Evolutionary conservation across 2,888 invertebrate genomes (phyloP), one percentile per base, ranked within the genome.

Genomic region (Tenthredo scrophulariae): DNA sequence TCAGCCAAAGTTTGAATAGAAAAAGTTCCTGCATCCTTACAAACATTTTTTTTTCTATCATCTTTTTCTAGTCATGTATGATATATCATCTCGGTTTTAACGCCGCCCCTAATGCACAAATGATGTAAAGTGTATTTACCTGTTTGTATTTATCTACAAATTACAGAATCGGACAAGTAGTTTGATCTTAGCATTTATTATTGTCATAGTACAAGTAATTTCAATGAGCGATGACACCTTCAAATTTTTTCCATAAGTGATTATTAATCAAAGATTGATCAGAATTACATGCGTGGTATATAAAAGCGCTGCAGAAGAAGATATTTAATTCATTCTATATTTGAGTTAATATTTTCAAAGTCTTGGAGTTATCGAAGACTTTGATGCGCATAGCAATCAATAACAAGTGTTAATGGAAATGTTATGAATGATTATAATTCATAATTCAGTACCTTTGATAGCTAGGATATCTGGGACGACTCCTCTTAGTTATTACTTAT

Each of bases 21-120:
- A 87, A 90, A 87, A 72, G 37, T 87, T 89, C 89, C 91, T 90
- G 91, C 90, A 89, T 91, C 88, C 90, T 88, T 89, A 87, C 88
- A 86, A 87, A 85, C 70, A 86, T 62, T 22, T 54, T 54, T 15
- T 80, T 40, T 58, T 37, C 3, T 15, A 29, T 75, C 13, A 43
- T 62, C 58, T 22, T 9, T 9, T 40, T 62, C 13, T 62, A 40
- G 13, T 58, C 46, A 10, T n/a, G 7, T 79, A 33, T n/a, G n/a
- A n/a, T 33, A 10, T 58, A 37, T 37, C 22, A 80, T 58, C 33
- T 62, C 33, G 22, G 58, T 62, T 62, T 43, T 40, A 58, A 40
- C 9, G 22, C 40, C 40, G 62, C 62, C 29, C 15, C 22, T 54
- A 37, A 37, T n/a, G 33, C 22, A 58, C 46, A 33, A 79, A 46